These are phyloP conservation scores for Gonatopus flavifemur DNA, from an alignment of 1,140 invertebrate species.

Conservation along the genomic window DNA sequence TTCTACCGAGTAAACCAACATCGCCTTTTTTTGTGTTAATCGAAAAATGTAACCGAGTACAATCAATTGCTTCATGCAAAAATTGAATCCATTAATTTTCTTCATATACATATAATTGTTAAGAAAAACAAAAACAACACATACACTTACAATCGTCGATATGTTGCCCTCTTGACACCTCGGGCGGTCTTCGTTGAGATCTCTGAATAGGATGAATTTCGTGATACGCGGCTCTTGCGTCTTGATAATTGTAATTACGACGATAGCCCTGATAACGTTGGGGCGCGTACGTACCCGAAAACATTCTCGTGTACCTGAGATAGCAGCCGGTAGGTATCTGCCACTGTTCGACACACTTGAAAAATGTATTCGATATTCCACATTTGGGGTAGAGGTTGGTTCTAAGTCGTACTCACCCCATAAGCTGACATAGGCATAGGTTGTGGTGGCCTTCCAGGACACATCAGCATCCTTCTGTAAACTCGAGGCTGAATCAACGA, in stretches of 20 bases:
- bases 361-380: constrained; percentile 26
- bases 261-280: constrained; percentile 32
- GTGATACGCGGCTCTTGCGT: constrained; percentile 41
- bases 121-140: constrained; percentile 14
- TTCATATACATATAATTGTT: not conserved
- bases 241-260: constrained; percentile 37
- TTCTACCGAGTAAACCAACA: no score
- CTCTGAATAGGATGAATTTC: constrained; percentile 40
- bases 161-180: constrained; percentile 30
- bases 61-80: no score
- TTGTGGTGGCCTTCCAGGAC: constrained; percentile 47
- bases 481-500: constrained; percentile 36
- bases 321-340: constrained; percentile 52
- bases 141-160: constrained; percentile 46
- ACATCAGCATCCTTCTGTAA: constrained; percentile 50
- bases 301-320: constrained; percentile 49
- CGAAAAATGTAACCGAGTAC: no score
- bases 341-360: no score
- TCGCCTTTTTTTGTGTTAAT: no score
- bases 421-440: constrained; percentile 38
- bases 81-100: no score
- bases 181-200: constrained; percentile 15
- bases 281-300: constrained; percentile 44
- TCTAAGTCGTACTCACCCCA: constrained; percentile 35
- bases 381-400: not conserved